Evolutionary conservation across 2,797 vertebrate species (phyloP).

Genomic region (Eutrigla gurnardus): DNA sequence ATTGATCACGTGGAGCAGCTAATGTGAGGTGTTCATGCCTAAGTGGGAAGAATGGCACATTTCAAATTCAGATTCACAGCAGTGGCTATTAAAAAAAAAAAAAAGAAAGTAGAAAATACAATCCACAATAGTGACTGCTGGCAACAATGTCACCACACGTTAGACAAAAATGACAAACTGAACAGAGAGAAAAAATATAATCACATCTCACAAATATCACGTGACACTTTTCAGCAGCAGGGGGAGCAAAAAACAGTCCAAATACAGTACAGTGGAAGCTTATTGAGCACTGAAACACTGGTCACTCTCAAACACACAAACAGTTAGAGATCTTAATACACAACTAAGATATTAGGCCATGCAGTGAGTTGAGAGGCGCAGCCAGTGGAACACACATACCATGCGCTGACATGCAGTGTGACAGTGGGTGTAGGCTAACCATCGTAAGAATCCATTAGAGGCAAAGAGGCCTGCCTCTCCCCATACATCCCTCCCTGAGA

Average conservation of each 20-base stretch:
- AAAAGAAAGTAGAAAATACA: conserved; percentile 8
- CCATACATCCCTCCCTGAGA: conserved; percentile 86
- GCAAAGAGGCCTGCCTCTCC: conserved; percentile 84
- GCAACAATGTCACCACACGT: conserved; percentile 32
- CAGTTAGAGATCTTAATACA: conserved; percentile 35
- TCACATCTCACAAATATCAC: conserved; percentile 9
- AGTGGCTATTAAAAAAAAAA: neutral
- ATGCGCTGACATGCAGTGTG: conserved; percentile 87
- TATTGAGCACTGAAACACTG: conserved; percentile 20
- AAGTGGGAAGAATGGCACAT: conserved; percentile 3
- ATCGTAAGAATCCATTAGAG: conserved; percentile 87
- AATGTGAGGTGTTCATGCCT: conserved; percentile 21
- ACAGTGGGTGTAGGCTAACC: conserved; percentile 86
- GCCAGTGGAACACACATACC: conserved; percentile 84
- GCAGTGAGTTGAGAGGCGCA: conserved; percentile 67
- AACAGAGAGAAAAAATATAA: conserved; percentile 22
- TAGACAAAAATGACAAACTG: conserved; percentile 32
- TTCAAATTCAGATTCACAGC: conserved; percentile 20
- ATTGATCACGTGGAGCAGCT: neutral
- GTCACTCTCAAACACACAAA: conserved; percentile 32
- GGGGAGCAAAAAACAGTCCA: conserved; percentile 47
- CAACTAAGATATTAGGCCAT: conserved; percentile 63
- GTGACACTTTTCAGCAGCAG: conserved; percentile 58
- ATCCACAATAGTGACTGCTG: conserved; percentile 19
- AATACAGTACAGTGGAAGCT: conserved; percentile 51